A percentile compares a stretch with the other conserved stretches of the same genome.
Conservation (phyloP, 2,797 vertebrate species). For the Smutsia temminckii region DNA sequence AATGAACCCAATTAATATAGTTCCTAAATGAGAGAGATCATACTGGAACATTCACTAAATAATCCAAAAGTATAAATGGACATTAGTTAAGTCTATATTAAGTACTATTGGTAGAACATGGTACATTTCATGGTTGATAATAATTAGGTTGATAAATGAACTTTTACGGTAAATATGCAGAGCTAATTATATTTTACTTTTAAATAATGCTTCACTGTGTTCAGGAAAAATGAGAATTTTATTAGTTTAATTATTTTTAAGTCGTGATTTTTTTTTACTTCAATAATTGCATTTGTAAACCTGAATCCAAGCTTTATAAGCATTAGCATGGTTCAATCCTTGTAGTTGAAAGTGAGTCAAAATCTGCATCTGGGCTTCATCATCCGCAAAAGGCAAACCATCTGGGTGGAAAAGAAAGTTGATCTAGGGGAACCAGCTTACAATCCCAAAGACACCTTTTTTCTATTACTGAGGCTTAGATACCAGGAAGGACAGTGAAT, state of each 20-base stretch:
- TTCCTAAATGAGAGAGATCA: background rate
- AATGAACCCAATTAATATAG: background rate
- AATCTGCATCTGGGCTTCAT: background rate
- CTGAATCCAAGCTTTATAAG: background rate
- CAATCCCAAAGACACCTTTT: background rate
- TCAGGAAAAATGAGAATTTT: background rate
- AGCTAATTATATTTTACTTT: background rate
- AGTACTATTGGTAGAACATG: background rate
- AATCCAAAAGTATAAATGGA: background rate
- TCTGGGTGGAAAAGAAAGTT: background rate
- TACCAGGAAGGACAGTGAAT: background rate
- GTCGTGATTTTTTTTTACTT: background rate
- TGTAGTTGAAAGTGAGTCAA: constrained; percentile 40
- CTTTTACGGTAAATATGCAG: background rate
- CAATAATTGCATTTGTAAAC: constrained; percentile 31
- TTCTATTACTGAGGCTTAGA: background rate
- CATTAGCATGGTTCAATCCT: background rate
- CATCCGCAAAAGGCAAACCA: constrained; percentile 39
- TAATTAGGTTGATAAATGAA: constrained; percentile 1
- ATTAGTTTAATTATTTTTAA: constrained; percentile 4
- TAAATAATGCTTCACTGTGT: background rate
- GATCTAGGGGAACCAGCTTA: constrained; percentile 25
- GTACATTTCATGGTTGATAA: background rate
- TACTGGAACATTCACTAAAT: background rate
- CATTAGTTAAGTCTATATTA: background rate